Evolutionary conservation across 2,797 vertebrate genomes (phyloP).

Genomic region (Argyrosomus regius): DNA sequence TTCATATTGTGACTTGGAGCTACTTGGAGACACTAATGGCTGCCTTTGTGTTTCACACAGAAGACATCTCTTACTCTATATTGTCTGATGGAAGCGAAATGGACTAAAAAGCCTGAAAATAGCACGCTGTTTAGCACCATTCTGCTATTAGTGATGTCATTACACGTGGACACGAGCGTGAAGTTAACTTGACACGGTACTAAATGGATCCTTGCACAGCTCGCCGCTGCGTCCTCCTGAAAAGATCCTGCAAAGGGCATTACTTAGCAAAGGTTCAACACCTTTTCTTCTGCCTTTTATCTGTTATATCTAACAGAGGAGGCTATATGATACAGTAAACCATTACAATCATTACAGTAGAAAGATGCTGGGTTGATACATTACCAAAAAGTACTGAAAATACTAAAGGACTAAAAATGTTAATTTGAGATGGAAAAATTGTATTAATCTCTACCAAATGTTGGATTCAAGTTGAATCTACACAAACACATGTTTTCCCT

Average conservation of each 20-base stretch:
- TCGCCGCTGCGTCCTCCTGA: slow-evolving; percentile 21
- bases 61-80: slow-evolving; percentile 15
- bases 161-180: slow-evolving; percentile 24
- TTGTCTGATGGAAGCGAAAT: slow-evolving; percentile 37
- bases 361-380: not conserved
- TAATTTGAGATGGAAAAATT: too few relatives aligned
- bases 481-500: not conserved
- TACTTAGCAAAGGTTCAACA: not conserved
- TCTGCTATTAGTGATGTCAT: slow-evolving; percentile 39
- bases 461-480: too few relatives aligned
- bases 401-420: too few relatives aligned
- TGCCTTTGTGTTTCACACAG: slow-evolving; percentile 38
- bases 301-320: not conserved
- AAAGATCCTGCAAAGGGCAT: slow-evolving; percentile 8
- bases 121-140: slow-evolving; percentile 16
- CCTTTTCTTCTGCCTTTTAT: slow-evolving; percentile 13
- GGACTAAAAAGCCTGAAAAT: slow-evolving; percentile 51
- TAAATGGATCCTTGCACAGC: slow-evolving; percentile 44
- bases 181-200: slow-evolving; percentile 48
- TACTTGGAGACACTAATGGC: slow-evolving; percentile 44
- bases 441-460: too few relatives aligned
- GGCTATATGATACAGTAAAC: not conserved
- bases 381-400: not conserved
- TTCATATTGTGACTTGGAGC: slow-evolving; percentile 7
- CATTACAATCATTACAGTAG: not conserved